A percentile compares a stretch with the other conserved stretches of the same genome.
These are phyloP conservation scores for Eupithecia subfuscata DNA, from an alignment of 2,888 invertebrate species.

Conservation along the genomic window DNA sequence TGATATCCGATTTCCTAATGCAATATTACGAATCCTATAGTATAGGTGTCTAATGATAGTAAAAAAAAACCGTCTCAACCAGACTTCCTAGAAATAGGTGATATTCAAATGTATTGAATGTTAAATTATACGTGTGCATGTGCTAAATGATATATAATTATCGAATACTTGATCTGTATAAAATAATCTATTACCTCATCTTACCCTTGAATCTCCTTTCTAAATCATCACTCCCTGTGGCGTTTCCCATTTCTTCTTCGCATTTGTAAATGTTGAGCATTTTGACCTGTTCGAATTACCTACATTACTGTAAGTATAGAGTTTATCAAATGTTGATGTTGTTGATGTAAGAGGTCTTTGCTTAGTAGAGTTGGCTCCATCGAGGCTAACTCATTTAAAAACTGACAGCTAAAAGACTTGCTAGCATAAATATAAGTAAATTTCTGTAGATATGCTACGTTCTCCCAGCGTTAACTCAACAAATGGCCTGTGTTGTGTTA, in stretches of 20 bases:
- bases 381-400: background rate
- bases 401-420: no score
- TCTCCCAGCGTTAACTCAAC: no score
- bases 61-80: background rate
- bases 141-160: background rate
- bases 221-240: slow-evolving; percentile 37
- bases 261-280: slow-evolving; percentile 27
- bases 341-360: slow-evolving; percentile 37
- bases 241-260: slow-evolving; percentile 33
- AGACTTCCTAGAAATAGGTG: slow-evolving; percentile 3
- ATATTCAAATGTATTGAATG: background rate
- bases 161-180: slow-evolving; percentile 8
- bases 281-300: slow-evolving; percentile 4
- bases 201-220: slow-evolving; percentile 34
- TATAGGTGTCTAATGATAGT: background rate
- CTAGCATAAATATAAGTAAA: no score
- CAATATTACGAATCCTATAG: slow-evolving; percentile 8
- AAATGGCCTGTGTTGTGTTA: no score
- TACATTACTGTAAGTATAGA: slow-evolving; percentile 24
- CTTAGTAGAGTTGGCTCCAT: slow-evolving; percentile 31
- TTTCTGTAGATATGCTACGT: no score
- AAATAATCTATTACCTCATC: slow-evolving; percentile 8
- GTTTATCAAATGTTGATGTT: slow-evolving; percentile 40
- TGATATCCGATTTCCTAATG: slow-evolving; percentile 16
- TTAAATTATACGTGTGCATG: background rate